Conservation (phyloP, 2,888 invertebrate genomes). For the Synergus laeviventris region DNA sequence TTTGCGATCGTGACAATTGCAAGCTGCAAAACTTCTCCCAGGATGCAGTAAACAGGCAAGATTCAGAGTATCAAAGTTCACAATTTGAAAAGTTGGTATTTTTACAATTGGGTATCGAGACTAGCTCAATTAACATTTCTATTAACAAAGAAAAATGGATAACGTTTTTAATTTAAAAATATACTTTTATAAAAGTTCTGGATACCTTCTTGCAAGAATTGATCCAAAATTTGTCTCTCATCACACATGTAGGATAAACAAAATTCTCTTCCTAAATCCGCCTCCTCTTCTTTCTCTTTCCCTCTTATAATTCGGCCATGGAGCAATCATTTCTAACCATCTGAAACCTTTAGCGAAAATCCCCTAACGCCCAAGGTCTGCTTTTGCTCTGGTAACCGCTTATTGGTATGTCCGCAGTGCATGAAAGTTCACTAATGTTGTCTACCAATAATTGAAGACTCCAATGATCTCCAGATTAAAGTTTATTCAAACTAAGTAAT, state of each 20-base stretch:
- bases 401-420: constrained; percentile 75
- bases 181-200: neutral
- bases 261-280: constrained; percentile 41
- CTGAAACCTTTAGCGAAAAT: constrained; percentile 49
- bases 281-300: constrained; percentile 47
- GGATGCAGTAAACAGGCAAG: constrained; percentile 25
- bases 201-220: constrained; percentile 2
- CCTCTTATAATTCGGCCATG: constrained; percentile 51
- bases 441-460: constrained; percentile 46
- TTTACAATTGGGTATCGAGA: neutral
- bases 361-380: constrained; percentile 63
- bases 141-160: neutral
- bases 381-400: constrained; percentile 77
- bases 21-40: neutral
- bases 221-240: neutral
- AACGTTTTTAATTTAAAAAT: neutral
- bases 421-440: constrained; percentile 61
- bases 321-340: constrained; percentile 49
- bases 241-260: neutral
- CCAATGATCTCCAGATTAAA: constrained; percentile 44
- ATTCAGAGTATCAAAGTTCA: neutral
- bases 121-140: neutral
- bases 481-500: neutral
- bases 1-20: neutral
- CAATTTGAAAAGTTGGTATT: neutral